Evolutionary conservation across 1,140 invertebrate genomes (phyloP).

Genomic region (Calycopis cecrops): DNA sequence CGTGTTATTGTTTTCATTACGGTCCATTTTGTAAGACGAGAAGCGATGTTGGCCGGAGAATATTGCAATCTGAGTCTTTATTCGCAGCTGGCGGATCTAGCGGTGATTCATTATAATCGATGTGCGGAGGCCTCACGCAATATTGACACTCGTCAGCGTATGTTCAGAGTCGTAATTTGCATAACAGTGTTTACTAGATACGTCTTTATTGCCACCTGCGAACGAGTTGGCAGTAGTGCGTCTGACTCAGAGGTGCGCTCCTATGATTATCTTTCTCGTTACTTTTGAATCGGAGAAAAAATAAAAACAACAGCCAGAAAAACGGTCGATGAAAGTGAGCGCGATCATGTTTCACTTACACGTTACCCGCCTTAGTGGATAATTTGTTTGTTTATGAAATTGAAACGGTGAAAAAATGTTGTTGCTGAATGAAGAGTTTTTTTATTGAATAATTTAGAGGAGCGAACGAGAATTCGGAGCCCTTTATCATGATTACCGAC

Average conservation of each 20-base stretch:
- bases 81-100: constrained; percentile 52
- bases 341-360: constrained; percentile 34
- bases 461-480: too few species aligned
- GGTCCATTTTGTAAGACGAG: constrained; percentile 52
- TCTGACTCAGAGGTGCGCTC: constrained; percentile 59
- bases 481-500: too few species aligned
- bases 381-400: too few species aligned
- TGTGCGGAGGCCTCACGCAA: constrained; percentile 22
- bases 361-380: constrained; percentile 21
- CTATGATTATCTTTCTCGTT: constrained; percentile 48
- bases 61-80: constrained; percentile 56
- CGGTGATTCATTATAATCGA: constrained; percentile 56
- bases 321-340: constrained; percentile 33
- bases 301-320: constrained; percentile 33
- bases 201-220: constrained; percentile 33
- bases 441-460: too few species aligned
- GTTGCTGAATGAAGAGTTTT: too few species aligned
- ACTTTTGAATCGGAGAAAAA: constrained; percentile 28
- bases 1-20: constrained; percentile 39
- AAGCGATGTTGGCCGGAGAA: constrained; percentile 43
- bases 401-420: too few species aligned
- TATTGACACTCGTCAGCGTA: constrained; percentile 23
- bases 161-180: constrained; percentile 35
- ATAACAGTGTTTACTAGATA: constrained; percentile 30
- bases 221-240: constrained; percentile 49